Evolutionary conservation across 2,888 invertebrate species (phyloP).

Genomic region (Pammene fasciana): DNA sequence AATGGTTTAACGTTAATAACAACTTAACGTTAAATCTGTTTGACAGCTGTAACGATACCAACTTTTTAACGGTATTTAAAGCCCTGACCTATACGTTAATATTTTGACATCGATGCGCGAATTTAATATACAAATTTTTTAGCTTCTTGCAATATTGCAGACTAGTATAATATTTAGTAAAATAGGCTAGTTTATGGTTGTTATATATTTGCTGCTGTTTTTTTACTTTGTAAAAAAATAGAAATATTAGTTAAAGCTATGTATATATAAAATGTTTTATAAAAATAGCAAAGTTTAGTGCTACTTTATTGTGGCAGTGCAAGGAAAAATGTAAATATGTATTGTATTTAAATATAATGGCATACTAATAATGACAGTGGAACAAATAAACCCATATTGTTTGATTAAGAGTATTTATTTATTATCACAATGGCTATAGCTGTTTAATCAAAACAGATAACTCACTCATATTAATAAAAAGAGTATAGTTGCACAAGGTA

Average conservation of each 20-base stretch:
- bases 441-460: too few species aligned
- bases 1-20: too few species aligned
- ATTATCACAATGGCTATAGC: constrained; percentile 28
- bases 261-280: constrained; percentile 34
- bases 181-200: constrained; percentile 3
- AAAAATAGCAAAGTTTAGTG: constrained; percentile 18
- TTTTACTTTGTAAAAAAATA: constrained; percentile 12
- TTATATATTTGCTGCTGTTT: constrained; percentile 13
- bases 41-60: too few species aligned
- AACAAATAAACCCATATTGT: constrained; percentile 38
- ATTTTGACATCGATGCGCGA: background rate
- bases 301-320: background rate
- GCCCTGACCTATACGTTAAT: background rate
- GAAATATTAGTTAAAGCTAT: constrained; percentile 19
- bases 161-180: background rate
- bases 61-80: too few species aligned
- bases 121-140: constrained; percentile 4
- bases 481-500: background rate
- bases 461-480: too few species aligned
- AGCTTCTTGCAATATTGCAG: background rate
- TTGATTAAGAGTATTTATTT: constrained; percentile 20
- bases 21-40: too few species aligned
- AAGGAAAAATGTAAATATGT: constrained; percentile 26
- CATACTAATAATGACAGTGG: constrained; percentile 7
- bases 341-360: constrained; percentile 28